These are phyloP conservation scores for Lasius platythorax DNA, from an alignment of 2,888 invertebrate genomes.

Conservation along the genomic window DNA sequence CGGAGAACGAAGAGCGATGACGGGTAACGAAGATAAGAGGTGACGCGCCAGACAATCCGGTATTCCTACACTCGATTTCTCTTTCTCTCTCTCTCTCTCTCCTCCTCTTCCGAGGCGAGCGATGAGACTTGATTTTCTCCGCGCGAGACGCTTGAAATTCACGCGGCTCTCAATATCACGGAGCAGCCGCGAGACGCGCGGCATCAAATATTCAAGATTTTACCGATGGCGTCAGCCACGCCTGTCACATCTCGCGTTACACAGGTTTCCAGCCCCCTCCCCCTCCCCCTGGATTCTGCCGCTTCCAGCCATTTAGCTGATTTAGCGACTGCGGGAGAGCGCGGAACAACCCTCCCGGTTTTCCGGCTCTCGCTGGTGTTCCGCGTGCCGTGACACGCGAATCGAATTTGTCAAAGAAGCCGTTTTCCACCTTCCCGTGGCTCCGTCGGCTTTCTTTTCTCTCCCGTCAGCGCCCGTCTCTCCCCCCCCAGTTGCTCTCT, in stretches of 20 bases:
- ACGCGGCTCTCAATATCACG: constrained; percentile 50
- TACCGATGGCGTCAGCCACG: constrained; percentile 77
- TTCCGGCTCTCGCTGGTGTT: constrained; percentile 80
- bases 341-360: constrained; percentile 77
- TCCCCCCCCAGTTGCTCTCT: background rate
- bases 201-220: constrained; percentile 79
- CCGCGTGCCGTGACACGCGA: constrained; percentile 82
- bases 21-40: constrained; percentile 63
- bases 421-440: constrained; percentile 62
- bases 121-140: constrained; percentile 58
- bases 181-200: constrained; percentile 53
- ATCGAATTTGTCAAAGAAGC: constrained; percentile 84
- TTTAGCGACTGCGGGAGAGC: constrained; percentile 76
- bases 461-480: constrained; percentile 39
- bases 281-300: constrained; percentile 59
- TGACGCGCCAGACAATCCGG: constrained; percentile 46
- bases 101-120: constrained; percentile 5
- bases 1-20: constrained; percentile 62
- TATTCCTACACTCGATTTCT: constrained; percentile 61
- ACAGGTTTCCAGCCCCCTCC: constrained; percentile 68
- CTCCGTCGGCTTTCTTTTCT: constrained; percentile 13
- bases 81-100: background rate
- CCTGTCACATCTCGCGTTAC: constrained; percentile 79
- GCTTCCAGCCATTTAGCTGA: constrained; percentile 78
- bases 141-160: constrained; percentile 58